Base-by-base conservation (phyloP, 2,113 vertebrate genomes). In the Boleophthalmus pectinirostris region DNA sequence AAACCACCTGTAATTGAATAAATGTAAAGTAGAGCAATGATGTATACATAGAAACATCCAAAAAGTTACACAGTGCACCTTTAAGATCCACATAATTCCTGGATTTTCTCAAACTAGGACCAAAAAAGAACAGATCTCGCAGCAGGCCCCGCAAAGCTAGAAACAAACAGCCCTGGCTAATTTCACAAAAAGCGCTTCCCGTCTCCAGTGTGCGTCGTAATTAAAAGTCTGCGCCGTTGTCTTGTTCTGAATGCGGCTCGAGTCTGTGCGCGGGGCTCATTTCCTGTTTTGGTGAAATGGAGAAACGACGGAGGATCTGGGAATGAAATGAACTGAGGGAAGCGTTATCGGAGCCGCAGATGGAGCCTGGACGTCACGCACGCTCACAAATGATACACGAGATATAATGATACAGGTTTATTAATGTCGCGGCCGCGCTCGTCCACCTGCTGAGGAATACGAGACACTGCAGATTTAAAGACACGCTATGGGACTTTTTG, bases 291-390 rank as follows among this genome's bases (percentile, higher is more conserved):
- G 58, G 69, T 35, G 23, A 56, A 79, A 87, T 73, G 53, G 66
- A 79, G 51, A 73, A 49, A 68, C n/a, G 46, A 84, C 79, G 78
- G 80, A 45, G 61, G 60, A 69, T 77, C 0, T 20, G n/a, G 0
- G 61, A 1, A 1, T 10, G 11, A 68, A 47, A 43, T 64, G 61
- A 64, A 3, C 80, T 75, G 80, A 90, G 89, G 88, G 76, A 83
- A 82, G 73, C n/a, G 51, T 78, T 87, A 89, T 88, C 83, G 20
- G 64, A 58, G 54, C 24, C 5, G 45, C 85, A 86, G 84, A 88
- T 80, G 79, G 75, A 89, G 69, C 38, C 13, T 72, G 73, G 82
- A 81, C 67, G 81, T 77, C 75, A 51, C 73, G 79, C 68, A 43
- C 69, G 78, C 68, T 88, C 84, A 65, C 81, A 85, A 64, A 43